Evolutionary conservation across 2,797 vertebrate species (phyloP).

Genomic region (Gymnothorax javanicus): DNA sequence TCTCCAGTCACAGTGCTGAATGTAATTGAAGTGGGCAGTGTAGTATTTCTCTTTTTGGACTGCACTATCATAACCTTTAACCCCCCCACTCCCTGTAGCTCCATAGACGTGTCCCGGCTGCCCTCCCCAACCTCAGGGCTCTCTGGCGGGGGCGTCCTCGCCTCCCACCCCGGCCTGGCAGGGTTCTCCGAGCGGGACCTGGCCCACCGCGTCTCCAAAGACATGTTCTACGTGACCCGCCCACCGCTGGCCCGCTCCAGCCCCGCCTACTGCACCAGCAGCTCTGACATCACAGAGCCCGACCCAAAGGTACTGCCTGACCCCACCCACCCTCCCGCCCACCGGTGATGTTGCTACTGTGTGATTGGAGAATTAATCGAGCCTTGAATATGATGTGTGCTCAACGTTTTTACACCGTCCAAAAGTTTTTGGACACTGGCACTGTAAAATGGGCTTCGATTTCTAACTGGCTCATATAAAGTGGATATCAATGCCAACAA

Average conservation of each 20-base stretch:
- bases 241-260: conserved; percentile 91
- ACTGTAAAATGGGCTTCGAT: too few relatives aligned
- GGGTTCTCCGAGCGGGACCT: conserved; percentile 74
- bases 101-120: conserved; percentile 90
- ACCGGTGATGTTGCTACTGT: too few relatives aligned
- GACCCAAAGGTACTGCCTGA: conserved; percentile 81
- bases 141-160: conserved; percentile 71
- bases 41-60: not conserved
- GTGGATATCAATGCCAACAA: too few relatives aligned
- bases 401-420: too few relatives aligned
- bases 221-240: conserved; percentile 90
- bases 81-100: conserved; percentile 66
- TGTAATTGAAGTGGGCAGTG: not conserved
- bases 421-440: too few relatives aligned
- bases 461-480: too few relatives aligned
- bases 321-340: not conserved
- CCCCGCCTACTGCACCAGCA: conserved; percentile 95
- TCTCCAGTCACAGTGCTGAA: not conserved
- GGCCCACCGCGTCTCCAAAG: conserved; percentile 82
- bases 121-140: conserved; percentile 84
- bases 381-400: too few relatives aligned
- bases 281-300: conserved; percentile 95
- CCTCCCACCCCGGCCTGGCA: conserved; percentile 74
- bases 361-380: too few relatives aligned
- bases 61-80: too few relatives aligned